Conservation (phyloP, 2,797 vertebrate genomes). For the Arctocebus calabarensis region DNA sequence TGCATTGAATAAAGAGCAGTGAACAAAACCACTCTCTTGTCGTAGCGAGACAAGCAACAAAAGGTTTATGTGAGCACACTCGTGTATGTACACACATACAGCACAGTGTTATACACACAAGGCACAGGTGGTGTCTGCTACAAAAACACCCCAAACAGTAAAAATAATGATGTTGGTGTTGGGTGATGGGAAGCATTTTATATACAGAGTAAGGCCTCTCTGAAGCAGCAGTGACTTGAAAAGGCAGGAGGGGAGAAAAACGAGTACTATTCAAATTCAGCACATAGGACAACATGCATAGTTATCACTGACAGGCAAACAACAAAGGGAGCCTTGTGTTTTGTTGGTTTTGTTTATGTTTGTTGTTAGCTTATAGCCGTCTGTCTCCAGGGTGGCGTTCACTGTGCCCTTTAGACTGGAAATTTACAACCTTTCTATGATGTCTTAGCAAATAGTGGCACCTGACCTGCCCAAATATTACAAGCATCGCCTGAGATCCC, state of each 20-base stretch:
- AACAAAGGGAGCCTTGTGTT: neutral
- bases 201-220: neutral
- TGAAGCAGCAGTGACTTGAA: neutral
- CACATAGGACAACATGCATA: no score
- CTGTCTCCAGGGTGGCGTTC: slow-evolving; percentile 30
- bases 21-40: neutral
- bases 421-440: neutral
- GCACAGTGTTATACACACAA: neutral
- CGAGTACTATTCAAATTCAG: neutral
- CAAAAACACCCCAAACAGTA: neutral
- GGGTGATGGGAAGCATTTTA: neutral
- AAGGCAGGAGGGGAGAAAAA: neutral
- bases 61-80: neutral
- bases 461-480: slow-evolving; percentile 63
- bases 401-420: slow-evolving; percentile 57
- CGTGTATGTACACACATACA: neutral
- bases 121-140: neutral
- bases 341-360: neutral
- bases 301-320: neutral
- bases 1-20: neutral
- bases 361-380: slow-evolving; percentile 19
- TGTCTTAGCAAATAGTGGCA: slow-evolving; percentile 63
- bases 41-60: neutral
- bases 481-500: neutral
- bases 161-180: neutral